A percentile compares a stretch with the other conserved stretches of the same genome.
These are phyloP conservation scores for Autographa pulchrina DNA, from an alignment of 2,888 invertebrate genomes.

Conservation along the genomic window DNA sequence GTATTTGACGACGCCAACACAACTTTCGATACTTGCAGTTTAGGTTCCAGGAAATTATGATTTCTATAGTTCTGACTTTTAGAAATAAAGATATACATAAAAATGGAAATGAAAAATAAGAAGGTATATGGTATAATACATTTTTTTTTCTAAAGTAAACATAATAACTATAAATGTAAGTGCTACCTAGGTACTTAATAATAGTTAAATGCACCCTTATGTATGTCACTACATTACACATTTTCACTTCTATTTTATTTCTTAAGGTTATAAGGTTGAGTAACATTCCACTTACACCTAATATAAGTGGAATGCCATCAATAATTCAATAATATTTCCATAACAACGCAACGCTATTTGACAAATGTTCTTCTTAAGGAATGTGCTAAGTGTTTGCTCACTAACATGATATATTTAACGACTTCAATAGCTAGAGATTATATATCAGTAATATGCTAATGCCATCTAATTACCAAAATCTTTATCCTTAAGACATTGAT, in stretches of 20 bases:
- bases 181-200: too few species aligned
- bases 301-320: constrained; percentile 35
- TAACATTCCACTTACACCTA: constrained; percentile 20
- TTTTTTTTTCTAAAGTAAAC: too few species aligned
- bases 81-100: too few species aligned
- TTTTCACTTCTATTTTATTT: neutral
- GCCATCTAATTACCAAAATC: constrained; percentile 84
- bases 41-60: too few species aligned
- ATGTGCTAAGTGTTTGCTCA: constrained; percentile 53
- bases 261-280: constrained; percentile 3
- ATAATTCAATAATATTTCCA: constrained; percentile 43
- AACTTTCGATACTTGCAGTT: neutral
- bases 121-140: too few species aligned
- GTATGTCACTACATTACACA: neutral
- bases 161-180: too few species aligned
- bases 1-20: neutral
- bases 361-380: constrained; percentile 47
- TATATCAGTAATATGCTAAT: constrained; percentile 81
- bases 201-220: too few species aligned
- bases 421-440: constrained; percentile 53
- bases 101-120: too few species aligned
- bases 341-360: constrained; percentile 48
- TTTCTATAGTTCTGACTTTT: too few species aligned
- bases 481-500: constrained; percentile 84
- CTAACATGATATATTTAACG: constrained; percentile 47